Percentiles rank a stretch among this genome's conserved stretches.
Evolutionary conservation across 1,140 invertebrate genomes (phyloP).

Genomic region (Camponotus floridanus): DNA sequence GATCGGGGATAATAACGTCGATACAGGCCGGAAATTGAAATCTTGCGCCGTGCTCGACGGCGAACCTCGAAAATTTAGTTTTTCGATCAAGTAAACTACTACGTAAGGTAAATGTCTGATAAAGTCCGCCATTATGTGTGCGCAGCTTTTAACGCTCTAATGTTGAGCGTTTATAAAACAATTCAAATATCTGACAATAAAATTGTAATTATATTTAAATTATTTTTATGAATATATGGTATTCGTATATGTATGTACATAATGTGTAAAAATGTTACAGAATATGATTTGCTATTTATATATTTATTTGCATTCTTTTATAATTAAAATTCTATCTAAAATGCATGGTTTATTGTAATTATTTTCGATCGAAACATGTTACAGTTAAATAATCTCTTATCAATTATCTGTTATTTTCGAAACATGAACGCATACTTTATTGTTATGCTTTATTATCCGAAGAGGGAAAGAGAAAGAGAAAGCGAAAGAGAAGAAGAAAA

Average conservation of each 20-base stretch:
- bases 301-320: not conserved
- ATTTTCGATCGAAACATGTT: not conserved
- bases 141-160: conserved; percentile 31
- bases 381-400: conserved; percentile 11
- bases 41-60: conserved; percentile 45
- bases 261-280: too few species aligned
- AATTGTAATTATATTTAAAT: not conserved
- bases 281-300: not conserved
- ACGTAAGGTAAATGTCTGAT: conserved; percentile 50
- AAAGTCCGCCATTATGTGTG: not conserved
- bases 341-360: not conserved
- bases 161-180: not conserved
- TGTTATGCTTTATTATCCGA: conserved; percentile 25
- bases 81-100: conserved; percentile 53
- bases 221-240: not conserved
- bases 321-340: not conserved
- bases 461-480: not conserved
- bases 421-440: conserved; percentile 1
- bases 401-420: conserved; percentile 29
- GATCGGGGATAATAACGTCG: conserved; percentile 53
- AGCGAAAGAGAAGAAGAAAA: too few species aligned
- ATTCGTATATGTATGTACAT: too few species aligned
- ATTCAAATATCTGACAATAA: not conserved
- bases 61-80: conserved; percentile 54
- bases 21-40: conserved; percentile 58